These are phyloP conservation scores for Anagyrus pseudococci DNA, from an alignment of 2,888 invertebrate genomes.

Conservation along the genomic window DNA sequence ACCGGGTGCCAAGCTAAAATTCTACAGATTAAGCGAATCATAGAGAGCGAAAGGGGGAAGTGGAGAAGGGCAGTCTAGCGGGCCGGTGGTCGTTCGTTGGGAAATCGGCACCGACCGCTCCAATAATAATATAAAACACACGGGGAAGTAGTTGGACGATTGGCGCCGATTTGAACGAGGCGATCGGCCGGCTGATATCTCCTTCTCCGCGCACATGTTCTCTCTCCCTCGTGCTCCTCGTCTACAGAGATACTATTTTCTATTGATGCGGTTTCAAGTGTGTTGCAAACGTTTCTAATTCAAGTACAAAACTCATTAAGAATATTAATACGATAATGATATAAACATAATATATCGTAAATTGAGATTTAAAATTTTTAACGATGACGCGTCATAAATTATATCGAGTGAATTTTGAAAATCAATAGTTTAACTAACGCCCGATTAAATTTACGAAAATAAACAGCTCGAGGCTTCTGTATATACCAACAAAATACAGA, in stretches of 20 bases:
- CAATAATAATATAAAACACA: slow-evolving; percentile 23
- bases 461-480: too few species aligned
- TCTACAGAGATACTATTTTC: neutral
- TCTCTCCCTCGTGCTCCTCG: neutral
- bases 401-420: too few species aligned
- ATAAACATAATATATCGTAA: too few species aligned
- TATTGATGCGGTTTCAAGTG: neutral
- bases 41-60: too few species aligned
- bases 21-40: too few species aligned
- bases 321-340: neutral
- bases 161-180: slow-evolving; percentile 4
- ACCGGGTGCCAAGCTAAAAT: too few species aligned
- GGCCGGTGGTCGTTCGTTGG: neutral
- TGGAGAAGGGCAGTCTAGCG: too few species aligned
- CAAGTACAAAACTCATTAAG: neutral
- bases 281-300: neutral
- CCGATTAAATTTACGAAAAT: too few species aligned
- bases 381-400: too few species aligned
- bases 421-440: too few species aligned
- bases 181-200: neutral
- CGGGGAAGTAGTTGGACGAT: slow-evolving; percentile 38
- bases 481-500: too few species aligned
- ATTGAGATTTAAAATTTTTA: too few species aligned
- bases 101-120: slow-evolving; percentile 10
- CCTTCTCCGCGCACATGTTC: neutral